Conservation (phyloP, 1,140 invertebrate genomes). For the Brachionus manjavacas region DNA sequence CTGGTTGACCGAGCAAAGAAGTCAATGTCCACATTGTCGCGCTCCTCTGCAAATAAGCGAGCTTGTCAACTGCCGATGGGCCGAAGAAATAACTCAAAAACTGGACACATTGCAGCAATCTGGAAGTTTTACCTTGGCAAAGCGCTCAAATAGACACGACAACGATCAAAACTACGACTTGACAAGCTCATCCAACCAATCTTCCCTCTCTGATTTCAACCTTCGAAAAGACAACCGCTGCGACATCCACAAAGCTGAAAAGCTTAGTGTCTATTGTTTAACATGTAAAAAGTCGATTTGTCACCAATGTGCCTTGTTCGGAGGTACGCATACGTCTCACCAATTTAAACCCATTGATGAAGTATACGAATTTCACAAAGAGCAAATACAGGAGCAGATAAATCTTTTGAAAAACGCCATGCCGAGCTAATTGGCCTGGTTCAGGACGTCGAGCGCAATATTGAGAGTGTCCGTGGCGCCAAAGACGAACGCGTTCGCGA, state of each 20-base stretch:
- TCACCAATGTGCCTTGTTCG: slow-evolving; percentile 88
- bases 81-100: slow-evolving; percentile 87
- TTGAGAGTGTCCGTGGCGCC: slow-evolving; percentile 78
- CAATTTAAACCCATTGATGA: slow-evolving; percentile 84
- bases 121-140: background rate
- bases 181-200: background rate
- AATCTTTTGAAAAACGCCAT: slow-evolving; percentile 71
- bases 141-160: background rate
- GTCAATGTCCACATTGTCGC: slow-evolving; percentile 86
- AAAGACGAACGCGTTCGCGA: slow-evolving; percentile 86
- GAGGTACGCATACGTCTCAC: slow-evolving; percentile 76
- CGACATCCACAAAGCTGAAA: slow-evolving; percentile 70
- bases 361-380: slow-evolving; percentile 80
- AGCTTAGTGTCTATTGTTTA: slow-evolving; percentile 83
- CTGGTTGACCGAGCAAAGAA: slow-evolving; percentile 84
- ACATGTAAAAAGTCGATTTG: slow-evolving; percentile 83
- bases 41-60: slow-evolving; percentile 81
- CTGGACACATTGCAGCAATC: slow-evolving; percentile 72
- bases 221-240: slow-evolving; percentile 65
- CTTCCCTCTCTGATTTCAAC: background rate
- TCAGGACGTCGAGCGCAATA: slow-evolving; percentile 83
- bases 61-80: slow-evolving; percentile 87
- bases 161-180: background rate
- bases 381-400: slow-evolving; percentile 77
- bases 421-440: slow-evolving; percentile 79